Base-by-base conservation (phyloP, 2,797 vertebrate genomes). In the Anguilla megastoma region DNA sequence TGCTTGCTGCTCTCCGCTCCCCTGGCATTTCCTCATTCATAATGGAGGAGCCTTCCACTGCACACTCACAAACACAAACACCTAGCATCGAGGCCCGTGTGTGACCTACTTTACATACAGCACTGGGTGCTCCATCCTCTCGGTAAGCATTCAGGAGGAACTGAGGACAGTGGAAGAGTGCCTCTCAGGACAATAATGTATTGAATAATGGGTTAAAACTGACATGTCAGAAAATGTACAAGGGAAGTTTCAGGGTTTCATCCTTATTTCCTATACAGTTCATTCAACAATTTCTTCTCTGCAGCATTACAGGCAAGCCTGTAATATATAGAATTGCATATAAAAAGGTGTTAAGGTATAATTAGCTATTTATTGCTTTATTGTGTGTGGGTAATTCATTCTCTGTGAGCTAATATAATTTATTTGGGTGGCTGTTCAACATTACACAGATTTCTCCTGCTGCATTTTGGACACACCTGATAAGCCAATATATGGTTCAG, bases 1-100 rank as follows among this genome's bases (percentile, higher is more conserved):
- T 36, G 33, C 8, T 54, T 56, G 18, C 85, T 87, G 45, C n/a
- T 80, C 58, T 79, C 83, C 50, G 50, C 86, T 83, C 66, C 33
- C 45, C 33, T 86, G 80, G 79, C 56, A 87, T 86, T 66, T 87
- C 66, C 86, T 90, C 89, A 90, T 93, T 90, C 86, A 93, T 92
- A 91, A 93, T 92, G 48, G 83, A 93, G 30, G 24, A 86, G 83
- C 45, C 66, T 84, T 74, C 71, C 86, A 88, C 83, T 52, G 84
- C 9, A 86, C 63, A 79, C 86, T 88, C 56, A 88, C 18, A 88
- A 82, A 88, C 84, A 86, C 52, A 27, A 41, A 41, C 36, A 41
- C 36, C 50, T 33, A 18, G 66, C 41, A 48, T 54, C 85, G 87
- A 82, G 45, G 60, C 71, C 85, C 79, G 85, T 66, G 36, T 90